A percentile compares a stretch with the other conserved stretches of the same genome.
These are phyloP conservation scores for Pinctada fucata DNA, from an alignment of 2,888 invertebrate species.

Conservation along the genomic window DNA sequence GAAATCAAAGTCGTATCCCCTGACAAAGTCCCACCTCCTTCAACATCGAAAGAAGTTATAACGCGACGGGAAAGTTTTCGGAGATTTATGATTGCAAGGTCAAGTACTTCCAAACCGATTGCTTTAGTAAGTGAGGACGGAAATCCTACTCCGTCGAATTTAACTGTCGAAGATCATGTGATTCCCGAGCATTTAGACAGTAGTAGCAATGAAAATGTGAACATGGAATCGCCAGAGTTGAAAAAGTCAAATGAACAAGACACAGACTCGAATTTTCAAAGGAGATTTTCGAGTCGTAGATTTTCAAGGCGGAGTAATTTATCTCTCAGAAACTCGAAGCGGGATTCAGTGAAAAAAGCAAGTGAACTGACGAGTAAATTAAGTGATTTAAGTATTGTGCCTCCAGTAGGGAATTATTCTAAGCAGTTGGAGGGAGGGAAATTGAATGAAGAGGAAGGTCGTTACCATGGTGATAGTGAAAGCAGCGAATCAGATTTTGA, in stretches of 20 bases:
- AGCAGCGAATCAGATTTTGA: conserved; percentile 56
- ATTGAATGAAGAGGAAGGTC: conserved; percentile 46
- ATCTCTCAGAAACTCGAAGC: not conserved
- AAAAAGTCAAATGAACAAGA: not conserved
- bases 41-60: conserved; percentile 68
- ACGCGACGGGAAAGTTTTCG: conserved; percentile 69
- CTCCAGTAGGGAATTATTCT: conserved; percentile 28
- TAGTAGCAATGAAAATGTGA: conserved; percentile 22
- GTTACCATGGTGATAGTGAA: conserved; percentile 48
- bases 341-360: not conserved
- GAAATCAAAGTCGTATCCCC: conserved; percentile 68
- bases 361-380: conserved; percentile 2
- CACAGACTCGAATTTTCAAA: not conserved
- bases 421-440: conserved; percentile 14
- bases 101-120: conserved; percentile 56
- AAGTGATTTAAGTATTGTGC: conserved; percentile 18
- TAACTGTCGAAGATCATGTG: conserved; percentile 16
- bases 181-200: conserved; percentile 33
- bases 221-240: not conserved
- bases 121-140: conserved; percentile 34
- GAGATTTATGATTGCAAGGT: conserved; percentile 67
- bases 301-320: conserved; percentile 13
- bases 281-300: conserved; percentile 22
- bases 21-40: conserved; percentile 67
- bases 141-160: not conserved